Evolutionary conservation across 2,888 invertebrate species (phyloP).

Genomic region (Leptinotarsa tumamoca): DNA sequence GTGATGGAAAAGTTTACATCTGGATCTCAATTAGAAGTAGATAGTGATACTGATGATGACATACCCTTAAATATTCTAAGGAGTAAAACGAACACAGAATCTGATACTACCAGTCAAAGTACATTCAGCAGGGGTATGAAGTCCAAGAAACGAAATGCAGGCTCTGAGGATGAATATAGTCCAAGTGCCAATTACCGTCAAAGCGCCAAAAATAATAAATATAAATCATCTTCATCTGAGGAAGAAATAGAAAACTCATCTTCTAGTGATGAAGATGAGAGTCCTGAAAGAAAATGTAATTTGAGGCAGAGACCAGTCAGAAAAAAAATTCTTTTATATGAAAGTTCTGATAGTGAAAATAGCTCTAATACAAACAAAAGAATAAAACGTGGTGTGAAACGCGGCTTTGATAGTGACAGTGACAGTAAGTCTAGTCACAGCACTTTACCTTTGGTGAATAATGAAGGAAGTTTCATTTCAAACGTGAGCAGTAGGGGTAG

Average conservation of each 20-base stretch:
- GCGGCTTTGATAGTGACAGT: constrained; percentile 50
- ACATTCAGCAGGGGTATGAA: not conserved
- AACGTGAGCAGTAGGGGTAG: constrained; percentile 84
- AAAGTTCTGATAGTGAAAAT: constrained; percentile 47
- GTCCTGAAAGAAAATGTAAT: constrained; percentile 42
- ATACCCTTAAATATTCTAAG: constrained; percentile 45
- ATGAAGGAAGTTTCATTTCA: constrained; percentile 56
- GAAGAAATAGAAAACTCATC: constrained; percentile 47
- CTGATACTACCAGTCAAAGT: constrained; percentile 47
- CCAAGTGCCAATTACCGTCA: constrained; percentile 49
- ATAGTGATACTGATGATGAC: constrained; percentile 48
- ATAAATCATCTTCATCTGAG: constrained; percentile 48
- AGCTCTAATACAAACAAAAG: constrained; percentile 31
- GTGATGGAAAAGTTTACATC: constrained; percentile 14
- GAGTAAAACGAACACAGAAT: constrained; percentile 46
- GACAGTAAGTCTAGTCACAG: constrained; percentile 47
- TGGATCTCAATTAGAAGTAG: constrained; percentile 27
- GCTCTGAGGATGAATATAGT: constrained; percentile 38
- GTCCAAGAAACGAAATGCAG: constrained; percentile 8
- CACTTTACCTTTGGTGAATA: constrained; percentile 36
- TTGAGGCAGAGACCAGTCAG: constrained; percentile 44
- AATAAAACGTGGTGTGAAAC: constrained; percentile 34
- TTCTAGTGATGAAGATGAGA: constrained; percentile 47
- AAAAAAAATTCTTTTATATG: constrained; percentile 51
- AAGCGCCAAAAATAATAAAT: constrained; percentile 47